These are phyloP conservation scores for Drosophila barbarae DNA, from an alignment of 2,888 invertebrate genomes.

Conservation along the genomic window DNA sequence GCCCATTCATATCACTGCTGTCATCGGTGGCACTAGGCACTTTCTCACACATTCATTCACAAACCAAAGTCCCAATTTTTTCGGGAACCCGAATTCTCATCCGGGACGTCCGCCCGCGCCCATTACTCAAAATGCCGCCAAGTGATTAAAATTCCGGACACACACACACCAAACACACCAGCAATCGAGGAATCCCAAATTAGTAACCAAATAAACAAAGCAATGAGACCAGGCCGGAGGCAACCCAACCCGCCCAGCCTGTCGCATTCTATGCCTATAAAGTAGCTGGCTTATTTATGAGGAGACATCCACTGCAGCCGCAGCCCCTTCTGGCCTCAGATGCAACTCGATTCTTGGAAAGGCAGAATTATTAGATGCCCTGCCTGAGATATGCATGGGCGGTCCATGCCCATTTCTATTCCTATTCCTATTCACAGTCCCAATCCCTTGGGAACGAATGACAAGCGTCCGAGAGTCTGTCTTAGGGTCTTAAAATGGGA, in stretches of 20 bases:
- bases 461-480: conserved; percentile 57
- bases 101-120: conserved; percentile 53
- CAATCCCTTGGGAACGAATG: conserved; percentile 58
- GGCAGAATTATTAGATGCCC: conserved; percentile 67
- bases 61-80: conserved; percentile 31
- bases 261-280: conserved; percentile 41
- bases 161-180: conserved; percentile 37
- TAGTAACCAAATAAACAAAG: conserved; percentile 74
- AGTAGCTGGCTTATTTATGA: conserved; percentile 73
- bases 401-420: conserved; percentile 49
- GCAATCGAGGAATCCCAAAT: conserved; percentile 67
- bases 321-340: conserved; percentile 24
- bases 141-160: conserved; percentile 72
- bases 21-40: conserved; percentile 44
- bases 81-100: conserved; percentile 42
- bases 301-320: conserved; percentile 47
- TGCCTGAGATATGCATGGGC: conserved; percentile 61
- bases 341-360: conserved; percentile 70
- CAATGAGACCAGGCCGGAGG: conserved; percentile 48
- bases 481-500: conserved; percentile 65
- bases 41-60: conserved; percentile 72
- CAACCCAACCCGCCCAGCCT: conserved; percentile 40
- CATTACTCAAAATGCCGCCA: conserved; percentile 70
- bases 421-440: conserved; percentile 31
- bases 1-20: conserved; percentile 52